Percentiles rank a stretch among this genome's conserved stretches.
These are phyloP conservation scores for Halocynthia roretzi DNA, from an alignment of 23 tunicate species.

Conservation along the genomic window DNA sequence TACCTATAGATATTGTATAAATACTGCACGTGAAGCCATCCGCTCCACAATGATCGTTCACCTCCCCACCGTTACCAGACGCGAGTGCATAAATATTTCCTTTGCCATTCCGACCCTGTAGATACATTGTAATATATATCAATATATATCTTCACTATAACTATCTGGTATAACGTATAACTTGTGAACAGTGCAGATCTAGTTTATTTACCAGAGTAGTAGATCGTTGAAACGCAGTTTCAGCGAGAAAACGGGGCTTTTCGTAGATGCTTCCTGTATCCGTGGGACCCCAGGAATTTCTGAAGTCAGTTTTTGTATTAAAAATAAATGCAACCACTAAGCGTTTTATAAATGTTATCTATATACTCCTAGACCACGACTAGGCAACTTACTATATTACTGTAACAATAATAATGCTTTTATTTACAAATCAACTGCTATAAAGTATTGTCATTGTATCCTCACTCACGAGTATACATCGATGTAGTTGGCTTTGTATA, in stretches of 20 bases:
- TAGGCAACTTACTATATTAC: no score
- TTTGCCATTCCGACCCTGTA: conserved; percentile 20
- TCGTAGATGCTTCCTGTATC: conserved; percentile 6
- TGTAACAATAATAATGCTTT: no score
- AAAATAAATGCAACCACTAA: not conserved
- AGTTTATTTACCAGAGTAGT: no score
- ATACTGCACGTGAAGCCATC: conserved; percentile 25
- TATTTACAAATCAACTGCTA: no score
- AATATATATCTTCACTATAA: no score
- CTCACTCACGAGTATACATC: conserved; percentile 26
- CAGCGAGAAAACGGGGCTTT: conserved; percentile 1
- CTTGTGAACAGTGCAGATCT: no score
- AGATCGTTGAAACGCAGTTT: not conserved
- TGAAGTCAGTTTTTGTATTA: not conserved
- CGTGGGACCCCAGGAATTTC: conserved; percentile 27
- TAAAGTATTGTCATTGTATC: no score
- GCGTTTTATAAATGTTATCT: not conserved
- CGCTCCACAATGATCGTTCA: conserved; percentile 26
- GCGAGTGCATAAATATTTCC: conserved; percentile 18
- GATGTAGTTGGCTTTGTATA: conserved; percentile 20
- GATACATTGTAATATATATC: no score
- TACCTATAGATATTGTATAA: conserved; percentile 23
- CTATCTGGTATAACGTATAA: no score
- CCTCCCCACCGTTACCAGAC: conserved; percentile 16
- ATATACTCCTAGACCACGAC: no score